phyloP scores from a whole-genome alignment of 2,113 vertebrate species.

The Campylomormyrus tamandua region DNA sequence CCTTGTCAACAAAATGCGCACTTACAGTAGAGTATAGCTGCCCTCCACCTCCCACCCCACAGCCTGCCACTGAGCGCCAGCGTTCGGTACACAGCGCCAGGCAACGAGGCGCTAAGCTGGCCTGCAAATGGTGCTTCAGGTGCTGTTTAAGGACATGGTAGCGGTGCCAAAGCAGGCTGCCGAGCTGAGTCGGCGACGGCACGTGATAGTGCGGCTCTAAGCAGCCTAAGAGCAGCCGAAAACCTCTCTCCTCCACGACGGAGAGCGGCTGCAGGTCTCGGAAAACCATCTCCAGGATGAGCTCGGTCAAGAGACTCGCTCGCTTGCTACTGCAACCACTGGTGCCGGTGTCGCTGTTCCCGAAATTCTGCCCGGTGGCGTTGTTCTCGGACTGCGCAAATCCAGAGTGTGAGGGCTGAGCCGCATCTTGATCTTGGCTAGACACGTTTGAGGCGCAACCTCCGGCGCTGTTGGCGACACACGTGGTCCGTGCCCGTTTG shows the following conservation, averaged over 20 bases:
- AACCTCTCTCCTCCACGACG: conserved; percentile 52
- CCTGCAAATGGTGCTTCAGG: conserved; percentile 43
- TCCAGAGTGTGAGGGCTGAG: conserved; percentile 19
- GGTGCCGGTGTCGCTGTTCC: not conserved
- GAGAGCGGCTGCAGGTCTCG: conserved; percentile 56
- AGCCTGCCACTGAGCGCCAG: conserved; percentile 45
- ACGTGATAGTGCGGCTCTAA: conserved; percentile 45
- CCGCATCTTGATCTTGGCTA: conserved; percentile 26
- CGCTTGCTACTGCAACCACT: conserved; percentile 35
- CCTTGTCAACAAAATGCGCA: conserved; percentile 47
- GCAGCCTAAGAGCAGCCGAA: conserved; percentile 51
- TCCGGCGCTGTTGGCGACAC: conserved; percentile 11
- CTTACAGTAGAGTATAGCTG: conserved; percentile 43
- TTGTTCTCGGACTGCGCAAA: conserved; percentile 25
- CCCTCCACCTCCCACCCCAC: conserved; percentile 30
- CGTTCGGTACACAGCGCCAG: conserved; percentile 44
- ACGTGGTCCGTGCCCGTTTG: conserved; percentile 30
- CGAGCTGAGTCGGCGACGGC: conserved; percentile 41
- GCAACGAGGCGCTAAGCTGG: conserved; percentile 33
- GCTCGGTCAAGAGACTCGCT: conserved; percentile 37
- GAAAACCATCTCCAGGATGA: conserved; percentile 55
- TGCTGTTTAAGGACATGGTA: conserved; percentile 45
- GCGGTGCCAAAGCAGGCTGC: conserved; percentile 46
- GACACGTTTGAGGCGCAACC: conserved; percentile 9
- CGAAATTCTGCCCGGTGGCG: conserved; percentile 15